Evolutionary conservation across 2,888 invertebrate species (phyloP), one percentile per base, ranked within the genome.

Genomic region (Dione juno): DNA sequence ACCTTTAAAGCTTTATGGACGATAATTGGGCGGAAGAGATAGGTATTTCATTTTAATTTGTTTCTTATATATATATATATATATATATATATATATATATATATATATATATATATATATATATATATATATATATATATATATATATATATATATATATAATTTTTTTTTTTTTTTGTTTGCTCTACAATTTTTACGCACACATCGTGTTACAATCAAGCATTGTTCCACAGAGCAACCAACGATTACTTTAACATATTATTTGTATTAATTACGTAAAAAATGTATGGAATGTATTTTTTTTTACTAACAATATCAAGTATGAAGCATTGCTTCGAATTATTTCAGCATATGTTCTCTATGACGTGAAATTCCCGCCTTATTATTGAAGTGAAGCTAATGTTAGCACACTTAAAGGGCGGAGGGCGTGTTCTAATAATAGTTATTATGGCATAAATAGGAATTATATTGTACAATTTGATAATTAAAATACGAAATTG

Each of bases 391-490:
- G 45, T n/a, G 43, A 21, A 43, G 9, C 59, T 61, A 61, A 61
- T 28, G n/a, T 61, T 61, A 28, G 45, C 7, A 28, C n/a, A 21
- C 10, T 11, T 7, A 61, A 45, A 61, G 61, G 61, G 61, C 61
- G 28, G 10, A 61, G 61, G 43, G 28, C 45, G 58, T 13, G 11
- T 21, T 61, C 45, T 45, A 45, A n/a, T 57, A 40, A 57, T 40
- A 57, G 16, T 40, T 57, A 16, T 40, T 40, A 57, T 16, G 37
- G 37, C 57, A 57, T 0, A 6, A 57, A 57, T 37, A 11, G 16
- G 16, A 16, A 57, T 16, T 40, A 16, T 40, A 19, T 37, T 57
- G 16, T 57, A 16, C 1, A 11, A 16, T 11, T 57, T 40, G 11
- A 16, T 40, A 13, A 57, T 57, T n/a, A 37, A 40, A 16, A 37